These are phyloP conservation scores for Trichosurus vulpecula DNA, from an alignment of 2,797 vertebrate species.

Conservation along the genomic window DNA sequence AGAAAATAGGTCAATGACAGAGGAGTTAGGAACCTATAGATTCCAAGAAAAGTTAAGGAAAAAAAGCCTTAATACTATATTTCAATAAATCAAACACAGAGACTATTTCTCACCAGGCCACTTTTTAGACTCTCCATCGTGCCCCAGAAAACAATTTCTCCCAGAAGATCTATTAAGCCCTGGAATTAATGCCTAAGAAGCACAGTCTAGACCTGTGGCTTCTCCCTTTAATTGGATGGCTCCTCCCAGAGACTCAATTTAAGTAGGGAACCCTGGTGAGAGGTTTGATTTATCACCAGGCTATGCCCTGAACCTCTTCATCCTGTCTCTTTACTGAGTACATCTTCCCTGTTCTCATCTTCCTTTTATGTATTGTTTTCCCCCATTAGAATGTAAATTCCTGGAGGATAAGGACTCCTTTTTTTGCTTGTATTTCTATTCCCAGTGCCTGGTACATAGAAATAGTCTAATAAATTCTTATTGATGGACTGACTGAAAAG, in stretches of 20 bases:
- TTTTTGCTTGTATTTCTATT: too few species aligned
- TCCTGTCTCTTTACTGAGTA: background rate
- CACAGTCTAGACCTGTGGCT: background rate
- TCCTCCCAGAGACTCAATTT: background rate
- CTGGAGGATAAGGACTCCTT: too few species aligned
- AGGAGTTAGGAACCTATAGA: background rate
- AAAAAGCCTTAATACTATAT: background rate
- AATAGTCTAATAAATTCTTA: too few species aligned
- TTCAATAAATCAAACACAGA: background rate
- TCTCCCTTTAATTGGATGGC: background rate
- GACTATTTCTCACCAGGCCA: background rate
- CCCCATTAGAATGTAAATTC: too few species aligned
- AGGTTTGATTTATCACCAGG: background rate
- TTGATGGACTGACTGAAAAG: too few species aligned
- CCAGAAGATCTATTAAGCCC: background rate
- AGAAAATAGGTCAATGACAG: background rate
- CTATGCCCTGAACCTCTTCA: background rate
- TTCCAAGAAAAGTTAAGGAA: background rate
- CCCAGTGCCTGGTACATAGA: too few species aligned
- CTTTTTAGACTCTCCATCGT: background rate
- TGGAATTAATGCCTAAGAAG: background rate
- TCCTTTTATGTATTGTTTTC: too few species aligned
- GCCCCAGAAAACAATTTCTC: background rate
- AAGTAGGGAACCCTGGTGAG: background rate
- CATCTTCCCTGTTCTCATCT: too few species aligned